These are phyloP conservation scores for Drosophila mimetica DNA, from an alignment of 2,888 invertebrate species.

Conservation along the genomic window DNA sequence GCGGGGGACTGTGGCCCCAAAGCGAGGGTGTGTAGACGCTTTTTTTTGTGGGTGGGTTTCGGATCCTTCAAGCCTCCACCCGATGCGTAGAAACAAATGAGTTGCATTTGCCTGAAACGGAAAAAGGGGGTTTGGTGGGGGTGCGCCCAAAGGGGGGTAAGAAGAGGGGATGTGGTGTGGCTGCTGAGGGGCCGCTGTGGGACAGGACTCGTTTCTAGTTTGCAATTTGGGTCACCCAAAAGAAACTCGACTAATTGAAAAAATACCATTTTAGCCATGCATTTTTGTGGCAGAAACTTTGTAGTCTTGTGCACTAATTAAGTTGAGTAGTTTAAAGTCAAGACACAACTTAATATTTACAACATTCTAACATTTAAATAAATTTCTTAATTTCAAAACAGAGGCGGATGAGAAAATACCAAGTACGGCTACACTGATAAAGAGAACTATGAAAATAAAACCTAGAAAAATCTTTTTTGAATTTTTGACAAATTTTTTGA, in stretches of 20 bases:
- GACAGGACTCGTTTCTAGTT: conserved; percentile 40
- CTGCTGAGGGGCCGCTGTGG: conserved; percentile 19
- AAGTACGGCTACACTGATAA: too few relatives aligned
- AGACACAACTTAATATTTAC: background rate
- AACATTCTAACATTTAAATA: too few relatives aligned
- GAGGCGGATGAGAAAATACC: too few relatives aligned
- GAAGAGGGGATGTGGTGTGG: conserved; percentile 14
- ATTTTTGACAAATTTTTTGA: too few relatives aligned
- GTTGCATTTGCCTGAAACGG: conserved; percentile 37
- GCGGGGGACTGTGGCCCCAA: conserved; percentile 8
- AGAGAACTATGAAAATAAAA: too few relatives aligned
- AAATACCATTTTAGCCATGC: conserved; percentile 8
- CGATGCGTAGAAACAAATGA: conserved; percentile 48
- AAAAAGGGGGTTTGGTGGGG: background rate
- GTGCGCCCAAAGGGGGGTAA: background rate
- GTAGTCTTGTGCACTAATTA: conserved; percentile 11
- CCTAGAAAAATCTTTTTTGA: too few relatives aligned
- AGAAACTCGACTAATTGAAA: conserved; percentile 40
- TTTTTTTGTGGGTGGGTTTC: conserved; percentile 9
- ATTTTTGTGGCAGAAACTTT: conserved; percentile 2
- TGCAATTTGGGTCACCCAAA: conserved; percentile 39
- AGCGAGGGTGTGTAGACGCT: conserved; percentile 23
- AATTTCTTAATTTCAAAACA: too few relatives aligned
- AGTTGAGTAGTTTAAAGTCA: conserved; percentile 1
- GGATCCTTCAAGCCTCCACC: conserved; percentile 33